Conservation (phyloP, 2,113 vertebrate genomes). For the Thermophis baileyi region DNA sequence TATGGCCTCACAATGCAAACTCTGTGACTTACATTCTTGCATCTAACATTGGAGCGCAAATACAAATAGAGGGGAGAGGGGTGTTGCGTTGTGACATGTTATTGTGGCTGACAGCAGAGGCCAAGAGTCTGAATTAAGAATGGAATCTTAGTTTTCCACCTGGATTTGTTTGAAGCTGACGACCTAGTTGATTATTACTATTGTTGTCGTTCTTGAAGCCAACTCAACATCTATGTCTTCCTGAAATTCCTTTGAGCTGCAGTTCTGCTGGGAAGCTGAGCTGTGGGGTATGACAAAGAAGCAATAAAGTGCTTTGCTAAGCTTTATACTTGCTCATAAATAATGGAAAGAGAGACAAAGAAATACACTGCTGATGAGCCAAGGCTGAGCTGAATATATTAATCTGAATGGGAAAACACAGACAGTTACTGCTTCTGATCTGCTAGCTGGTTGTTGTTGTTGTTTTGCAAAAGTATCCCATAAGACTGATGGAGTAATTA, state of each 20-base stretch:
- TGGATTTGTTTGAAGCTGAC: background rate
- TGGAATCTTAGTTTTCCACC: background rate
- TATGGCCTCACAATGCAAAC: background rate
- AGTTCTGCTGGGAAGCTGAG: background rate
- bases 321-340: conserved; percentile 29
- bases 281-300: conserved; percentile 8
- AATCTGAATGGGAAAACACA: conserved; percentile 6
- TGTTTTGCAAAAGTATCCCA: background rate
- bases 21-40: background rate
- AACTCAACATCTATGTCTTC: background rate
- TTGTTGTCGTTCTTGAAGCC: background rate
- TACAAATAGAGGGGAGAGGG: background rate
- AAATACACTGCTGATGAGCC: conserved; percentile 17
- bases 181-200: background rate
- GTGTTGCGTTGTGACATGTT: background rate
- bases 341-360: conserved; percentile 21
- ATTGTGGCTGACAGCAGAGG: background rate
- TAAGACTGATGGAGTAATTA: background rate
- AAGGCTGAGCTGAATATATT: conserved; percentile 6
- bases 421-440: background rate
- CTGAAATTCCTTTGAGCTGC: background rate
- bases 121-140: background rate
- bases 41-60: background rate
- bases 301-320: conserved; percentile 33
- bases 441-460: background rate